phyloP scores from a whole-genome alignment of 1,140 invertebrate species.

The Pentalonia nigronervosa region DNA sequence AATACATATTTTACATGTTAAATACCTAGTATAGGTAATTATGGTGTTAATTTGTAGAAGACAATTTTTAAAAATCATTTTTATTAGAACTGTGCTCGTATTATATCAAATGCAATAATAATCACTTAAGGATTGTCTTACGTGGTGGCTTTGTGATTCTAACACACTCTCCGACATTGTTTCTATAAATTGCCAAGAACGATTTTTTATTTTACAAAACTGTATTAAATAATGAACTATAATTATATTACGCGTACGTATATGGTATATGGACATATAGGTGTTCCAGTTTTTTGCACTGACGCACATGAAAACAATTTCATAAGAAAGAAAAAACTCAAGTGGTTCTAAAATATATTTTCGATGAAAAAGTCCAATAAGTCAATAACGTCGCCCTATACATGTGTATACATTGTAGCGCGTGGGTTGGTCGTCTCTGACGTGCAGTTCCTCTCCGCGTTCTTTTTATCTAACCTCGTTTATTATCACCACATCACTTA shows the following conservation, averaged over 20 bases:
- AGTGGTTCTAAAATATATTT: slow-evolving; percentile 16
- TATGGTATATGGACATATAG: neutral
- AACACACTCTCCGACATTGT: neutral
- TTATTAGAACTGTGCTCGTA: neutral
- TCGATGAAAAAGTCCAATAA: slow-evolving; percentile 9
- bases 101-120: neutral
- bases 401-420: neutral
- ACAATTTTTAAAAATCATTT: neutral
- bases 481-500: slow-evolving; percentile 1
- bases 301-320: neutral
- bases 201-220: neutral
- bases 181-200: no score
- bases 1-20: neutral
- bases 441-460: neutral
- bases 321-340: neutral
- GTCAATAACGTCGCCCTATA: neutral
- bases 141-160: neutral
- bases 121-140: neutral
- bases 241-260: neutral
- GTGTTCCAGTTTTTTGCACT: neutral
- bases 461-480: slow-evolving; percentile 2
- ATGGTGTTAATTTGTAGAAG: neutral
- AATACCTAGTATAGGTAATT: neutral
- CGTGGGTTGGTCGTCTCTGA: neutral
- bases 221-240: neutral